Evolutionary conservation across 2,888 invertebrate genomes (phyloP), one percentile per base, ranked within the genome.

Genomic region (Limnephilus marmoratus): DNA sequence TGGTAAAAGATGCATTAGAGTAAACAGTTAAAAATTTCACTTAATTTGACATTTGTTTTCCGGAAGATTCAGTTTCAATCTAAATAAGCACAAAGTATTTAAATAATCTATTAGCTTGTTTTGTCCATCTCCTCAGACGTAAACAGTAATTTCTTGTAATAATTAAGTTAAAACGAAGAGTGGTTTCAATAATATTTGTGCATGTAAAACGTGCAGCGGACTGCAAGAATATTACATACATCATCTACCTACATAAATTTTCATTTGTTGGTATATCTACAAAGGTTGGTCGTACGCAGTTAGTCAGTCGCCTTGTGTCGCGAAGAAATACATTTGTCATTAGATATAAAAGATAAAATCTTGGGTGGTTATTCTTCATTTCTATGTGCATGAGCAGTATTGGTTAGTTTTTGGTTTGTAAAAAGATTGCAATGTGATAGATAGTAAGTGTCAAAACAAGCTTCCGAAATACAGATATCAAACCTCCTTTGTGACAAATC

Each of bases 381-480:
- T 24, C 24, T n/a, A 24, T 68, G 18, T n/a, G 68, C 24, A 68
- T 68, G 68, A 68, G n/a, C 24, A n/a, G n/a, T n/a, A 9, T 68
- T 68, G 68, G 68, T 68, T 68, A 9, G 68, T 68, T 68, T 68
- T 9, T 68, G 68, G 68, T 24, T 24, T 68, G 24, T 68, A 68
- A 68, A n/a, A 68, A 68, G n/a, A 68, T 18, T 18, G 18, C 53
- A 18, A 9, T n/a, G 68, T 68, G n/a, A n/a, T n/a, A n/a, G 24
- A 24, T 68, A 18, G 18, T 18, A 15, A 18, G 37, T 37, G 37
- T 34, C 34, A 37, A 83, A 37, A 24, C 45, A 45, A 86, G 45
- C 86, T 86, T 86, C 86, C 86, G 86, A 68, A 88, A 88, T 88
- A 88, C 53, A 88, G 88, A 88, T 68, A 80, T 88, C 88, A 53